Conservation (phyloP, 2,797 vertebrate species). For the Siniperca obscura region DNA sequence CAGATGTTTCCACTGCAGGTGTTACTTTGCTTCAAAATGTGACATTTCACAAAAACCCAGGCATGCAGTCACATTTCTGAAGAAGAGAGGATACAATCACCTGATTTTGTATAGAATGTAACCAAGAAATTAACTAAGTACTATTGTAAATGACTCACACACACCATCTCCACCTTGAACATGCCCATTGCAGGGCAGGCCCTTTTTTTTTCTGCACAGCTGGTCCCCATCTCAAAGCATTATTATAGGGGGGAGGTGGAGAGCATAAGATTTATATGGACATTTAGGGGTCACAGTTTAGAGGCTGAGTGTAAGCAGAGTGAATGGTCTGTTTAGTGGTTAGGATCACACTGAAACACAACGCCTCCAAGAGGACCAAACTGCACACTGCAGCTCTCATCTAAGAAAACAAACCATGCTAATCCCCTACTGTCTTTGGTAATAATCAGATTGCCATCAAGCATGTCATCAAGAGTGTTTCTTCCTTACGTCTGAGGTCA, state of each 20-base stretch:
- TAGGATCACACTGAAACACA: conserved; percentile 47
- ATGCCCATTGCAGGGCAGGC: conserved; percentile 37
- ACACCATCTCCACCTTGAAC: conserved; percentile 46
- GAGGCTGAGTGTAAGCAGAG: conserved; percentile 51
- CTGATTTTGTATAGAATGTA: conserved; percentile 11
- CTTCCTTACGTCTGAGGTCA: not conserved
- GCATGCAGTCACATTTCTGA: conserved; percentile 17
- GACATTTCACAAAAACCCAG: not conserved
- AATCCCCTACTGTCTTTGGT: not conserved
- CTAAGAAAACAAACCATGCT: not conserved
- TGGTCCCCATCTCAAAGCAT: conserved; percentile 43
- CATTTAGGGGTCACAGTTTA: conserved; percentile 69
- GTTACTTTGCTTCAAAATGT: not conserved
- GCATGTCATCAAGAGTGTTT: not conserved
- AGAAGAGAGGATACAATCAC: not conserved
- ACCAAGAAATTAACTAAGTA: conserved; percentile 36
- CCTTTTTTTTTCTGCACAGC: conserved; percentile 57
- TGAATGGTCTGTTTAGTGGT: conserved; percentile 34
- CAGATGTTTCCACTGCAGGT: conserved; percentile 18
- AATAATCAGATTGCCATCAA: not conserved
- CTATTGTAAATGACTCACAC: not conserved
- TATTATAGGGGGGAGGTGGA: conserved; percentile 50
- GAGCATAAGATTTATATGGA: conserved; percentile 70
- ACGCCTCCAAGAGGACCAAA: conserved; percentile 50
- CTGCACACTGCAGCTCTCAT: conserved; percentile 28